Evolutionary conservation across 2,113 vertebrate species (phyloP).

Genomic region (Myotis lucifugus): DNA sequence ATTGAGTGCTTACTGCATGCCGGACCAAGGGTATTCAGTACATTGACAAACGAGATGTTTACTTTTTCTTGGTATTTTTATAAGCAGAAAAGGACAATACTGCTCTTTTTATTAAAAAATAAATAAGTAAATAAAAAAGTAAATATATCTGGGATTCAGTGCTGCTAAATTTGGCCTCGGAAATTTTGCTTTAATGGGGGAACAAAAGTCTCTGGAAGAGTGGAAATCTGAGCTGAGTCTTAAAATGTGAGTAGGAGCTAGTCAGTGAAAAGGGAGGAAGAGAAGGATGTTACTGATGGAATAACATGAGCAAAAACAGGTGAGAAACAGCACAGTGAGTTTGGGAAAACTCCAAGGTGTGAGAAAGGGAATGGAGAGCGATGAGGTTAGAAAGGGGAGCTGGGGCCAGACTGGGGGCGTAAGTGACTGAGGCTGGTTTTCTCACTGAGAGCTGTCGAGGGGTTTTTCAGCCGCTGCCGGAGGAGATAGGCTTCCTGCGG

Average conservation of each 20-base stretch:
- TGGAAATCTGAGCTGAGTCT: conserved; percentile 19
- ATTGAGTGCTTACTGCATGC: not conserved
- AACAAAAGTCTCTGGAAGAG: not conserved
- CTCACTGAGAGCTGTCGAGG: not conserved
- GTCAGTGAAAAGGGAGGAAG: not conserved
- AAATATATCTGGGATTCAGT: not conserved
- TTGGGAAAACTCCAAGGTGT: not conserved
- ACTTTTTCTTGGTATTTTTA: not conserved
- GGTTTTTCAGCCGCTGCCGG: not conserved
- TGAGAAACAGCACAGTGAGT: conserved; percentile 13
- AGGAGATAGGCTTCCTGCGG: not conserved
- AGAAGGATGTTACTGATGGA: not conserved
- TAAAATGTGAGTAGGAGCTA: not conserved
- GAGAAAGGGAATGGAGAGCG: not conserved
- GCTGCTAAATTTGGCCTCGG: conserved; percentile 4
- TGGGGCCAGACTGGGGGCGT: not conserved
- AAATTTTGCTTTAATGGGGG: not conserved
- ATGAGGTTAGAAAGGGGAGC: not conserved
- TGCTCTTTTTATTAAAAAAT: not conserved
- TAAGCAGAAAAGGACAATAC: not conserved
- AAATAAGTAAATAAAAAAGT: not conserved
- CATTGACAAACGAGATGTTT: not conserved
- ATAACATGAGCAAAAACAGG: not conserved
- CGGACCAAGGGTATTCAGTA: not conserved
- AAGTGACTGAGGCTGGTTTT: not conserved